These are phyloP conservation scores for Hephaestus fuliginosus DNA, from an alignment of 2,797 vertebrate genomes.

Conservation along the genomic window DNA sequence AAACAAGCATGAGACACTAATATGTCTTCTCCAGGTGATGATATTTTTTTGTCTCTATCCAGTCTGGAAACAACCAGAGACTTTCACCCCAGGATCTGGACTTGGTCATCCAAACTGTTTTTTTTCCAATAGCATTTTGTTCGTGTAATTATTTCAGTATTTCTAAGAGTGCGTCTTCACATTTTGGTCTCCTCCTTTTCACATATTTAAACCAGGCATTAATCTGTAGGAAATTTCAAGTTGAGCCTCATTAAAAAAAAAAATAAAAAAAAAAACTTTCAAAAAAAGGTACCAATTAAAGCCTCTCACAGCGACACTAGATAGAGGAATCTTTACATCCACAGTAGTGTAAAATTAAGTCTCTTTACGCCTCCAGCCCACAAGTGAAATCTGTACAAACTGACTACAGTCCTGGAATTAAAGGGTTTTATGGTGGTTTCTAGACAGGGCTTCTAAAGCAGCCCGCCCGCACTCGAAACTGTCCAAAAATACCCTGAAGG, in stretches of 20 bases:
- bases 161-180: slow-evolving; percentile 21
- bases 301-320: slow-evolving; percentile 1
- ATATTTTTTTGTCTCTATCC: slow-evolving; percentile 11
- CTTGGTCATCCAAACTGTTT: not conserved
- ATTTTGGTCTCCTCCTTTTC: slow-evolving; percentile 29
- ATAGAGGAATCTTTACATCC: slow-evolving; percentile 21
- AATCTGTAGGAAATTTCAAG: slow-evolving; percentile 18
- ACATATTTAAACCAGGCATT: slow-evolving; percentile 33
- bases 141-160: not conserved
- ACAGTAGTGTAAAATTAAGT: slow-evolving; percentile 23
- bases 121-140: slow-evolving; percentile 3
- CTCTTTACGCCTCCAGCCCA: slow-evolving; percentile 8
- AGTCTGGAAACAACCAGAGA: slow-evolving; percentile 42
- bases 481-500: slow-evolving; percentile 54
- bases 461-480: not conserved
- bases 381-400: slow-evolving; percentile 31
- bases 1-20: slow-evolving; percentile 48
- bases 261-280: not conserved
- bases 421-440: slow-evolving; percentile 38
- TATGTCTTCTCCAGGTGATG: slow-evolving; percentile 19
- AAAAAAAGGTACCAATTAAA: slow-evolving; percentile 27
- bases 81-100: slow-evolving; percentile 28
- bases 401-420: slow-evolving; percentile 35
- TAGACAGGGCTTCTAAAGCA: not conserved
- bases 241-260: slow-evolving; percentile 12